Conservation (phyloP, 2,888 invertebrate genomes). For the Atherix ibis region DNA sequence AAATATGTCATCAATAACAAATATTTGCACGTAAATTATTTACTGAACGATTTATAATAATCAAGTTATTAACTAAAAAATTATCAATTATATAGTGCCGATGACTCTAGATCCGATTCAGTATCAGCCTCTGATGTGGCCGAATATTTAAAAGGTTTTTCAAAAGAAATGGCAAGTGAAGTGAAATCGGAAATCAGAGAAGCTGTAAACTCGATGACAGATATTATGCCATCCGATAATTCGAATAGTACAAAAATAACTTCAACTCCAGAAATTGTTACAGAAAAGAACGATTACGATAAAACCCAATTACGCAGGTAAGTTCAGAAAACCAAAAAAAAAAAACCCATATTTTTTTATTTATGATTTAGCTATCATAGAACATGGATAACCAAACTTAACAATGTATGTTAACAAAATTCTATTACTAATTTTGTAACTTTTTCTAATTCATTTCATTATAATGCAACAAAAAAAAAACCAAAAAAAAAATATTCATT, state of each 20-base stretch:
- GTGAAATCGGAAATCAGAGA: constrained; percentile 63
- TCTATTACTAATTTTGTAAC: no score
- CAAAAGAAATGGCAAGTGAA: constrained; percentile 62
- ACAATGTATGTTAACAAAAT: no score
- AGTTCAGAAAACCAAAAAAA: no score
- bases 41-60: not conserved
- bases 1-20: constrained; percentile 11
- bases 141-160: constrained; percentile 61
- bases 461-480: no score
- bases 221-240: constrained; percentile 37
- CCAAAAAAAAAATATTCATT: no score
- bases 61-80: not conserved
- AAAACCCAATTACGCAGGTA: constrained; percentile 11
- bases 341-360: no score
- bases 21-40: not conserved
- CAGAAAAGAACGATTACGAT: constrained; percentile 2
- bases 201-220: constrained; percentile 52
- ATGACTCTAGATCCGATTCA: constrained; percentile 48
- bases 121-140: constrained; percentile 61
- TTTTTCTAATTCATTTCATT: no score
- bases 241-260: constrained; percentile 28
- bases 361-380: no score
- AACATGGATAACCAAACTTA: no score
- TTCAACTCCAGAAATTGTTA: constrained; percentile 33
- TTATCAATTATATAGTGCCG: constrained; percentile 29